Percentiles rank a stretch among this genome's conserved stretches.
Evolutionary conservation across 2,113 vertebrate species (phyloP).

Genomic region (Clarias magur): DNA sequence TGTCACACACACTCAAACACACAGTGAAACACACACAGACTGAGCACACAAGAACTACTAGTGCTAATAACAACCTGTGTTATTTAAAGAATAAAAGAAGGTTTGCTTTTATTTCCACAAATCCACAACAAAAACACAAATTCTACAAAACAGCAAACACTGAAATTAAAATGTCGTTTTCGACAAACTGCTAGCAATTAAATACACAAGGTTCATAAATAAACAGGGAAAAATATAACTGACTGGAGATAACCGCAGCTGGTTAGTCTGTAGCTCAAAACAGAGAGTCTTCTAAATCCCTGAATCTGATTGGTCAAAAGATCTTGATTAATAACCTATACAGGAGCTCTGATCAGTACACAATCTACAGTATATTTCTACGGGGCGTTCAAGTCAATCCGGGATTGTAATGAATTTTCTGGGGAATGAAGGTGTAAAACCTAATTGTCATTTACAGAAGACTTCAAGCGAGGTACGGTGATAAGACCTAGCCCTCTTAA

Average conservation of each 20-base stretch:
- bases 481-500: too few relatives aligned
- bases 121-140: too few relatives aligned
- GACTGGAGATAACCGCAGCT: background rate
- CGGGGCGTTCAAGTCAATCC: too few relatives aligned
- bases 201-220: background rate
- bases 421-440: too few relatives aligned
- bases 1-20: conserved; percentile 17
- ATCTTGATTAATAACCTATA: background rate
- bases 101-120: background rate
- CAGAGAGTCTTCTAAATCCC: background rate
- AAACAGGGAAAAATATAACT: background rate
- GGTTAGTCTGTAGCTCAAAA: background rate
- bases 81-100: background rate
- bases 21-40: conserved; percentile 19
- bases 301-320: background rate
- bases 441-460: too few relatives aligned
- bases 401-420: too few relatives aligned
- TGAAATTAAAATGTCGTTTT: background rate
- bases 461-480: too few relatives aligned
- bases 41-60: background rate
- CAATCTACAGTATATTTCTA: background rate
- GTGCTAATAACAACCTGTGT: background rate
- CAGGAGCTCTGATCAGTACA: background rate
- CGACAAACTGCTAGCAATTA: background rate
- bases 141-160: background rate